Evolutionary conservation across 2,888 invertebrate species (phyloP), one percentile per base, ranked within the genome.

Genomic region (Elmis aenea): DNA sequence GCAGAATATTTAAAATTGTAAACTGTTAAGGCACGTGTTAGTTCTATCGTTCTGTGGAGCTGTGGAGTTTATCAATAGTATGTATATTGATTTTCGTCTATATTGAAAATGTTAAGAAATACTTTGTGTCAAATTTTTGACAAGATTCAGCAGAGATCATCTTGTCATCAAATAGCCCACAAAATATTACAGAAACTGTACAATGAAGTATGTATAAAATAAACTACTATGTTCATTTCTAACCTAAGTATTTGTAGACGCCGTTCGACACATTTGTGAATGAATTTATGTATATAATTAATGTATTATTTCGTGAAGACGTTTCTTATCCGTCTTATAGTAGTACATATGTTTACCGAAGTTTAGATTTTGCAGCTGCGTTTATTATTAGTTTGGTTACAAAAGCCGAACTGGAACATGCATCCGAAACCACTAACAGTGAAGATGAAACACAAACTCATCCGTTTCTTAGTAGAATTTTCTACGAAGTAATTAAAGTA

Each of bases 81-180:
- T n/a, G n/a, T n/a, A n/a, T n/a, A n/a, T n/a, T n/a, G n/a, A n/a
- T n/a, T n/a, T n/a, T n/a, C n/a, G n/a, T n/a, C n/a, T n/a, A n/a
- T n/a, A n/a, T n/a, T n/a, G n/a, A 38, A 27, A 21, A 40, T 41
- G 41, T 14, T 36, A 20, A 27, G 22, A 33, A 28, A 36, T 26
- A 41, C 28, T 9, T 16, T 41, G 20, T 5, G 93, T 11, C 76
- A 83, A 10, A 35, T 42, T 11, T 31, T 38, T 21, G 20, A 31
- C 11, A 31, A 38, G 11, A 24, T 38, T 3, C 42, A 42, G 13
- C 38, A 38, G 10, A 38, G 31, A 15, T 18, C 24, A 3, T 38
- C 42, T 6, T 34, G 31, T 13, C 42, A 42, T 21, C 42, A 42
- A 25, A 43, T 38, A 9, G 32, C 26, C 14, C 32, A 33, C 3